These are phyloP conservation scores for Pseudeuparius sepicola DNA, from an alignment of 2,888 invertebrate species.

Conservation along the genomic window DNA sequence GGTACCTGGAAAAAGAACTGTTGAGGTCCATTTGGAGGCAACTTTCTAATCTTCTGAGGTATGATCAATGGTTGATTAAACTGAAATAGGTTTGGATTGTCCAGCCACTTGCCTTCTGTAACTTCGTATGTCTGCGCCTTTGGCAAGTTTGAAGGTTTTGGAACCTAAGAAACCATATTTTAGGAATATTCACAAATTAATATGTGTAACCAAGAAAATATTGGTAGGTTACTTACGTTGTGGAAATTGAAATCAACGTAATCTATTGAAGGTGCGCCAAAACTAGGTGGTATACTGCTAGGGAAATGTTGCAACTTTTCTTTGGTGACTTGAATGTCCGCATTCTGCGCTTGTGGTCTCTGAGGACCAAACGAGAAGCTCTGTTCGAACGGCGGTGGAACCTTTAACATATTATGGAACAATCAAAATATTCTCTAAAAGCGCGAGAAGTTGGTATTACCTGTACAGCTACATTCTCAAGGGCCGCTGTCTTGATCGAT, in stretches of 20 bases:
- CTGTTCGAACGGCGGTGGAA: slow-evolving; percentile 32
- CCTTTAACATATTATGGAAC: too few relatives aligned
- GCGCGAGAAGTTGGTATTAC: slow-evolving; percentile 26
- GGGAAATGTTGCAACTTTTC: slow-evolving; percentile 37
- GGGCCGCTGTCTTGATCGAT: neutral
- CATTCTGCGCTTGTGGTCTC: slow-evolving; percentile 21
- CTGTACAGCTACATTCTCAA: neutral
- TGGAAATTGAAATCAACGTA: slow-evolving; percentile 29
- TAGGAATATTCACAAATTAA: too few relatives aligned
- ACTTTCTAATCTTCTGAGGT: too few relatives aligned
- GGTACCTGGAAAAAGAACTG: too few relatives aligned
- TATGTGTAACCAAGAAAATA: too few relatives aligned
- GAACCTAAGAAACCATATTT: too few relatives aligned
- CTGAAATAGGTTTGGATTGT: too few relatives aligned
- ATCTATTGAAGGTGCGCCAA: slow-evolving; percentile 24
- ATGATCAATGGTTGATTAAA: too few relatives aligned
- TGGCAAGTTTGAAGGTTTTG: slow-evolving; percentile 23
- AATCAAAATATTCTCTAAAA: too few relatives aligned
- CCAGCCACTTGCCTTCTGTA: slow-evolving; percentile 36
- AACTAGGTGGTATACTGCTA: slow-evolving; percentile 29
- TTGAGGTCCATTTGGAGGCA: too few relatives aligned
- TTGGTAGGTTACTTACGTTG: slow-evolving; percentile 14
- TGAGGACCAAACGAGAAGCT: too few relatives aligned
- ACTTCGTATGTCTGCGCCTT: slow-evolving; percentile 37
- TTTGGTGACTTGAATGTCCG: slow-evolving; percentile 37